phyloP scores from a whole-genome alignment of 2,888 invertebrate genomes.

The Dromius quadrimaculatus region DNA sequence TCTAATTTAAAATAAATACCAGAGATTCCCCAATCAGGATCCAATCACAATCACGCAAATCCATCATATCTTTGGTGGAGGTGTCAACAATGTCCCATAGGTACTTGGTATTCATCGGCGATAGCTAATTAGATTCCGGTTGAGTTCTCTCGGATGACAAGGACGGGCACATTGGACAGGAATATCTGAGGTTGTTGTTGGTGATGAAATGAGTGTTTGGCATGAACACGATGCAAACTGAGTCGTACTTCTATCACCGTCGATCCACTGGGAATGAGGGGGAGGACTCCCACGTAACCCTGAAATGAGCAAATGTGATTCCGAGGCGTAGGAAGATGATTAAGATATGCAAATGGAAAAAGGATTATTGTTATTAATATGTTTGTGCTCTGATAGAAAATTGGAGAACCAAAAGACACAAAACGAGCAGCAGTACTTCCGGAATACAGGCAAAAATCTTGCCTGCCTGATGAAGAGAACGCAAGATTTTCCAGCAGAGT shows the following conservation, averaged over 20 bases:
- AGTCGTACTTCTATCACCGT: conserved; percentile 31
- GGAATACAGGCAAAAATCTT: no score
- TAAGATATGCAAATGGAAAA: no score
- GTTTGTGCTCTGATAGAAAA: no score
- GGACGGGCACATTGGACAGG: background rate
- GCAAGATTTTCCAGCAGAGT: no score
- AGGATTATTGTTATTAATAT: no score
- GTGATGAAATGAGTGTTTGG: conserved; percentile 40
- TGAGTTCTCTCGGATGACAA: conserved; percentile 37
- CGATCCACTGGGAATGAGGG: conserved; percentile 31
- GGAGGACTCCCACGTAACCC: no score
- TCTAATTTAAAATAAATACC: background rate
- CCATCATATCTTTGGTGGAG: conserved; percentile 2
- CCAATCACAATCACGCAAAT: background rate
- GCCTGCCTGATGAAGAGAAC: no score
- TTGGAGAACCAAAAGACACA: no score
- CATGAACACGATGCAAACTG: conserved; percentile 48
- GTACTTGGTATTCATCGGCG: conserved; percentile 61
- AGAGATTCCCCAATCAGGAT: conserved; percentile 9
- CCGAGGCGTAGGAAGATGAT: no score
- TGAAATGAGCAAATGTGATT: no score
- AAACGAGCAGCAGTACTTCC: no score
- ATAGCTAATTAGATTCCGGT: conserved; percentile 59
- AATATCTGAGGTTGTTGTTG: no score
- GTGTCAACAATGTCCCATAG: conserved; percentile 54